A percentile compares a stretch with the other conserved stretches of the same genome.
Conservation (phyloP, 2,797 vertebrate genomes). For the Buceros bicornis region DNA sequence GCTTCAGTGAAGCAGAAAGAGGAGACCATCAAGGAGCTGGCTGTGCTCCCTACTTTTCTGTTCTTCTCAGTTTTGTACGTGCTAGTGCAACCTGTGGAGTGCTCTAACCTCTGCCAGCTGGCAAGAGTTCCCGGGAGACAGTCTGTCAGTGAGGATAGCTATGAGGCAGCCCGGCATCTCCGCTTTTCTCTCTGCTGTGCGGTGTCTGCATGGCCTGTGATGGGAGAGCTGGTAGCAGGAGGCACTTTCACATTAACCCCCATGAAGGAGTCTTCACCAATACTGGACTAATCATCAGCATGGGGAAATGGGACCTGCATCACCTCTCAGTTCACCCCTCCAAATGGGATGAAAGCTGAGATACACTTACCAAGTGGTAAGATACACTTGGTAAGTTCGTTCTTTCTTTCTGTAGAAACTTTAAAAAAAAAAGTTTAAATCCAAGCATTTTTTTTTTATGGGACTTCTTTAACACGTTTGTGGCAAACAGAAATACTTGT, state of each 20-base stretch:
- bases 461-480: neutral
- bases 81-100: neutral
- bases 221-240: neutral
- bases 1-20: constrained; percentile 44
- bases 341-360: neutral
- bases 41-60: neutral
- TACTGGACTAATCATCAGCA: rapidly evolving
- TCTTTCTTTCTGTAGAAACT: neutral
- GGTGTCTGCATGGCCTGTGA: rapidly evolving
- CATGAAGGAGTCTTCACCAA: neutral
- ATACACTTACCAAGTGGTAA: neutral
- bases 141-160: neutral
- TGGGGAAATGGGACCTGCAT: neutral
- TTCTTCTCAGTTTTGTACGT: neutral
- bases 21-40: constrained; percentile 36
- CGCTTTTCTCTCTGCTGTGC: neutral
- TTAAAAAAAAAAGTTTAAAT: neutral
- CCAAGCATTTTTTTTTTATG: neutral
- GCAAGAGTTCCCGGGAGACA: neutral
- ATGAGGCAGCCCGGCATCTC: neutral
- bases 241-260: neutral
- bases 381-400: neutral
- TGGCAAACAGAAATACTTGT: neutral
- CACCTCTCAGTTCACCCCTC: neutral
- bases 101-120: neutral